These are phyloP conservation scores for Suncus etruscus DNA, from an alignment of 2,113 vertebrate species.

Conservation along the genomic window DNA sequence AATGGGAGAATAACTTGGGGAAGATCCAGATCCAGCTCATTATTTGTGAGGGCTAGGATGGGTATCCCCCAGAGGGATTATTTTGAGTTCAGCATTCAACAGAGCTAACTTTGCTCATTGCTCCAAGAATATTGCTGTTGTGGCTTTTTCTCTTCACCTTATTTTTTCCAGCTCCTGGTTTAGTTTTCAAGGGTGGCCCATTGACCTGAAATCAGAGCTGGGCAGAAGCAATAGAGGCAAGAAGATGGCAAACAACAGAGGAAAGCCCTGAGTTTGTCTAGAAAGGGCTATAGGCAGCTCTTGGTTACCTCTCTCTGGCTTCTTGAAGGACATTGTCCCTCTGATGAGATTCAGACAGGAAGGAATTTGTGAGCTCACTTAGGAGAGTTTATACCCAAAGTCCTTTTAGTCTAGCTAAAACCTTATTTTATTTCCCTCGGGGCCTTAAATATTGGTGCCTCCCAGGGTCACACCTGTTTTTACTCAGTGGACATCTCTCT, in stretches of 20 bases:
- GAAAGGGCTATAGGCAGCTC: neutral
- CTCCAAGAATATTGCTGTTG: neutral
- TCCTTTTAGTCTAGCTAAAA: neutral
- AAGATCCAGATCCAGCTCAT: neutral
- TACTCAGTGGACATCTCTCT: neutral
- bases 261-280: neutral
- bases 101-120: neutral
- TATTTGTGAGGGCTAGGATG: neutral
- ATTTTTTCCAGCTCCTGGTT: neutral
- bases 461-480: neutral
- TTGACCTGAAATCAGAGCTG: neutral
- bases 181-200: neutral
- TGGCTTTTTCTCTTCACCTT: slow-evolving; percentile 38
- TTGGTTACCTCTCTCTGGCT: neutral
- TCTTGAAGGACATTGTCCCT: neutral
- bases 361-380: neutral
- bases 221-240: neutral
- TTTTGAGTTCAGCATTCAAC: slow-evolving; percentile 1
- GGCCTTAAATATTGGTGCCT: slow-evolving; percentile 17
- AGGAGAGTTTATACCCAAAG: neutral
- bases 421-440: slow-evolving; percentile 39
- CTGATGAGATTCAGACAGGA: neutral
- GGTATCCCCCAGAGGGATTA: neutral
- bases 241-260: neutral
- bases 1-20: neutral